Evolutionary conservation across 2,113 vertebrate species (phyloP), one percentile per base, ranked within the genome.

Genomic region (Halcyon senegalensis): DNA sequence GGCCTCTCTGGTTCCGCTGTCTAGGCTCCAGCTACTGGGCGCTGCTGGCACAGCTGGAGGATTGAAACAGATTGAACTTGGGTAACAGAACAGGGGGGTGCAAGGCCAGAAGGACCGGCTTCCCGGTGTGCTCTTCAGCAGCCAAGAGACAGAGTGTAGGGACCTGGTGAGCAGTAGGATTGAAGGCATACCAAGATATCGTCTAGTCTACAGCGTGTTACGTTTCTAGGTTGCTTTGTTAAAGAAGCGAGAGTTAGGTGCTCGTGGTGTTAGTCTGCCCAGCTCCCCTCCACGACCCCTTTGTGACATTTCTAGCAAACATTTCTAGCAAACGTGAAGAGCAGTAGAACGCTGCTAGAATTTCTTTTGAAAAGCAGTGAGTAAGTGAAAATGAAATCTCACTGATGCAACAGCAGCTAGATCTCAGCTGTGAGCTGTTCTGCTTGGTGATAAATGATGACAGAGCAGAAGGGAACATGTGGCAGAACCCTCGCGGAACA

Each of bases 1-100:
- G 66, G 98, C 98, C 96, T 99, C 99, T 95, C 97, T 97, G 97
- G 98, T 99, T 95, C 99, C 98, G 35, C 99, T 99, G 97, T 99
- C 99, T 97, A 99, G 97, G 97, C 98, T 99, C 99, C 99, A 99
- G 98, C 98, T 99, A 96, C 98, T 98, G 96, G 98, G 98, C 46
- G 98, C 97, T 93, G 98, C 98, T 95, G 99, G 98, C 97, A 99
- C 98, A 82, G 97, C 99, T 99, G 97, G 96, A 95, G 98, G 97
- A 97, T 93, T 97, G 96, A 98, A 96, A 98, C 91, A 98, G 69
- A 98, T 87, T 94, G 46, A 93, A 94, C 97, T 96, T 89, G 95
- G 96, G 83, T 97, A 91, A 93, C 25, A 9, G 75, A 80, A 68
- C 20, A 60, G 88, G 96, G 78, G 33, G 50, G 13, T 56, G 62